These are phyloP conservation scores for Solen grandis DNA, from an alignment of 1,140 invertebrate genomes.

Conservation along the genomic window DNA sequence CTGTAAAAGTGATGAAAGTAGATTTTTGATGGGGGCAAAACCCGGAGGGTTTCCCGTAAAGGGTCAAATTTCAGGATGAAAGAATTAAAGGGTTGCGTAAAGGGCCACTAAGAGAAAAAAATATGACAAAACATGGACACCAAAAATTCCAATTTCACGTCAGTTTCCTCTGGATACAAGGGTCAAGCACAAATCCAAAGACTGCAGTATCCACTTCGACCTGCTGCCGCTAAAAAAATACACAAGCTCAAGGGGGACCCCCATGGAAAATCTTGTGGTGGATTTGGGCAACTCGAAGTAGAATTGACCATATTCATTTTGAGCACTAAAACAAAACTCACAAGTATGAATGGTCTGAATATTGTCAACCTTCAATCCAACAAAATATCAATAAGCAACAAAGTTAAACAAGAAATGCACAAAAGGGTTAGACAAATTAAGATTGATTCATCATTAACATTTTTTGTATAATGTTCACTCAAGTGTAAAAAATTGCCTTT, in stretches of 20 bases:
- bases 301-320: slow-evolving; percentile 42
- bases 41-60: background rate
- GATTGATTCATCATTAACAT: background rate
- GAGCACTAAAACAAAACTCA: slow-evolving; percentile 19
- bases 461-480: background rate
- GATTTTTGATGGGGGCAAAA: background rate
- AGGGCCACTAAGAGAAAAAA: background rate
- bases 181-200: slow-evolving; percentile 43
- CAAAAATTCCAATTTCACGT: slow-evolving; percentile 3
- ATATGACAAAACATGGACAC: slow-evolving; percentile 28
- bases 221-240: slow-evolving; percentile 28
- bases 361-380: slow-evolving; percentile 26
- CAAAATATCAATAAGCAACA: slow-evolving; percentile 30
- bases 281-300: slow-evolving; percentile 9
- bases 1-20: slow-evolving; percentile 23
- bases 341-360: slow-evolving; percentile 4
- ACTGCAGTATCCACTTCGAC: slow-evolving; percentile 28
- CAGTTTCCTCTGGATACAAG: slow-evolving; percentile 12
- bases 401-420: slow-evolving; percentile 27
- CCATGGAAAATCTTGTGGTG: slow-evolving; percentile 16
- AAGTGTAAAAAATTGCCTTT: slow-evolving; percentile 23
- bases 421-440: background rate
- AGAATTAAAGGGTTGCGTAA: background rate
- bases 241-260: slow-evolving; percentile 34
- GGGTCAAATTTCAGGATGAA: slow-evolving; percentile 33